A percentile compares a stretch with the other conserved stretches of the same genome.
Evolutionary conservation across 1,140 invertebrate genomes (phyloP).

Genomic region (Sycophila sp.): DNA sequence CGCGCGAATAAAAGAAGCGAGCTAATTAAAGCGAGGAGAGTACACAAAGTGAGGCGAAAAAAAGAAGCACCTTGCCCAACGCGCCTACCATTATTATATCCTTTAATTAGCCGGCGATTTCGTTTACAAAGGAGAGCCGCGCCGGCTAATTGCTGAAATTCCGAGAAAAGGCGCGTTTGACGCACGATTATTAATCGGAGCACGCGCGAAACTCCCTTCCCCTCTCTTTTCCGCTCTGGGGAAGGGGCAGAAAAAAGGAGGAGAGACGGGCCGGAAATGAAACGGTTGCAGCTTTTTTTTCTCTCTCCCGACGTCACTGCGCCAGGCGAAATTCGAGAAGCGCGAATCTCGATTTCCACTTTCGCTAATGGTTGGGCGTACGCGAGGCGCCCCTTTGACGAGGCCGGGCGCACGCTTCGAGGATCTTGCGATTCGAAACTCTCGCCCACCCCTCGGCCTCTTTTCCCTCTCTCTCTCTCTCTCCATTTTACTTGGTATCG

Average conservation of each 20-base stretch:
- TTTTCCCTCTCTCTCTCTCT: too few species aligned
- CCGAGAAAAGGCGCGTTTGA: background rate
- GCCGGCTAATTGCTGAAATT: background rate
- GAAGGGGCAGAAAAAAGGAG: too few species aligned
- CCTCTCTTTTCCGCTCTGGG: background rate
- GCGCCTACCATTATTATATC: too few species aligned
- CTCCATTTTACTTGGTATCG: too few species aligned
- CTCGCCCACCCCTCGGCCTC: too few species aligned
- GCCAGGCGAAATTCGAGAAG: constrained; percentile 8
- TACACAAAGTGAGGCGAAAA: too few species aligned
- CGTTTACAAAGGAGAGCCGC: background rate
- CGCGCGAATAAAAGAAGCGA: background rate
- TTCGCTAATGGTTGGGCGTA: constrained; percentile 40
- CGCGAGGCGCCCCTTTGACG: background rate
- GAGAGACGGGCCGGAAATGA: too few species aligned
- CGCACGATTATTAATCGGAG: constrained; percentile 4
- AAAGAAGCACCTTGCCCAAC: too few species aligned
- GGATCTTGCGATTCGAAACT: background rate
- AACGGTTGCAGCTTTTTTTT: too few species aligned
- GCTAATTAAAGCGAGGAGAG: too few species aligned
- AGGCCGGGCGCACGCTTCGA: background rate
- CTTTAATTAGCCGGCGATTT: background rate
- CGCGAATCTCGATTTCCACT: constrained; percentile 39
- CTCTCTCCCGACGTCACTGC: too few species aligned
- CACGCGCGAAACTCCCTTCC: background rate